Base-by-base conservation (phyloP, 2,888 invertebrate species). In the Nomada ferruginata region DNA sequence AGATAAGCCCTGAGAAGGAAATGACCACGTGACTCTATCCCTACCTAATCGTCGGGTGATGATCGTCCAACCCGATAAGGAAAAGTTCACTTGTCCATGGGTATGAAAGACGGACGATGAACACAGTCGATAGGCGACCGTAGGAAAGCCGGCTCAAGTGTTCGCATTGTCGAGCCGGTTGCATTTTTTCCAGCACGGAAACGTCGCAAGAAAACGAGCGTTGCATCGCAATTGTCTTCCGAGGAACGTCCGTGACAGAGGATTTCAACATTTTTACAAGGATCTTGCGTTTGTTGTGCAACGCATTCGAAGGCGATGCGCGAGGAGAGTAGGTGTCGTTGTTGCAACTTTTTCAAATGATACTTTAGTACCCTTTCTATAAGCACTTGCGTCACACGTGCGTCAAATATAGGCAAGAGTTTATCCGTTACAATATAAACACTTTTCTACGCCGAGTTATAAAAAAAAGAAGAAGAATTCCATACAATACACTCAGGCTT, bases 11-110 rank as follows among this genome's bases (percentile, higher is more conserved):
- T 57, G n/a, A 76, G 82, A 85, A 87, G 87, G 87, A 88, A 86
- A 76, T 79, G 72, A 78, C 79, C 82, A 82, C 88, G 82, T 88
- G 85, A 81, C 79, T 57, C 10, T 82, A 79, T 87, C 79, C 82
- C 89, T 89, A 74, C 85, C 65, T 84, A 86, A 88, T 84, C 83
- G 69, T 70, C 71, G 82, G 66, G 29, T 80, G 84, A 87, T 84
- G 88, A 89, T 89, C 82, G 81, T 52, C 66, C 79, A 75, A 76
- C 69, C 66, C 82, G 89, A 87, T 87, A 89, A 85, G 77, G 83
- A 71, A 89, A 89, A 89, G 89, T 88, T 89, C 88, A 88, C 86
- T 86, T 85, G 84, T 83, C 66, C 71, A 63, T 83, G 64, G 59
- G 82, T 83, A 82, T 80, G 84, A 84, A 76, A 83, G 86, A 85